Evolutionary conservation across 2,888 invertebrate species (phyloP).

Genomic region (Dasypolia templi): DNA sequence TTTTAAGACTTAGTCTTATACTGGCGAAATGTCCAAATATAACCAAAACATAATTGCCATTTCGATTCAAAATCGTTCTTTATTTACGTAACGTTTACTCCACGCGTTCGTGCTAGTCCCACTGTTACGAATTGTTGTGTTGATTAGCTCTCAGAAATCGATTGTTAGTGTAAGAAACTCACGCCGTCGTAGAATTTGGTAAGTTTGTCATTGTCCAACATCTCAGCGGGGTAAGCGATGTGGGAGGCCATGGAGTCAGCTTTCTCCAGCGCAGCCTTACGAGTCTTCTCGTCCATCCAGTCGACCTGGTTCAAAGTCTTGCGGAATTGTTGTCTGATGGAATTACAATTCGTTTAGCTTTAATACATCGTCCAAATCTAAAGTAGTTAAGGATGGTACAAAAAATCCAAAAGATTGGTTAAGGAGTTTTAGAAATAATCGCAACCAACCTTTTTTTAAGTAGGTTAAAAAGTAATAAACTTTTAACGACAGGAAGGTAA

Average conservation of each 20-base stretch:
- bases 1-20: background rate
- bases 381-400: background rate
- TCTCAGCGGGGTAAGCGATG: slow-evolving; percentile 97
- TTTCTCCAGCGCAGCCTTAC: slow-evolving; percentile 94
- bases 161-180: slow-evolving; percentile 69
- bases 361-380: background rate
- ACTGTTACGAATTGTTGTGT: background rate
- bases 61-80: background rate
- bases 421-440: background rate
- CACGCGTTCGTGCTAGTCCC: too few species aligned
- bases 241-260: slow-evolving; percentile 96
- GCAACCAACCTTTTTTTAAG: background rate
- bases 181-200: slow-evolving; percentile 94
- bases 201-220: slow-evolving; percentile 95
- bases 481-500: background rate
- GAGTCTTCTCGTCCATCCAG: slow-evolving; percentile 98
- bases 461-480: background rate
- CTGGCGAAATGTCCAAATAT: too few species aligned
- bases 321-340: slow-evolving; percentile 92
- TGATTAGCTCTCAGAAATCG: background rate
- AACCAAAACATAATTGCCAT: background rate
- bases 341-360: background rate
- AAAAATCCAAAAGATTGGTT: background rate
- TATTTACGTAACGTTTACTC: background rate
- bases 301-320: slow-evolving; percentile 94